Conservation (phyloP, 2,797 vertebrate genomes). For the Typhlichthys subterraneus region DNA sequence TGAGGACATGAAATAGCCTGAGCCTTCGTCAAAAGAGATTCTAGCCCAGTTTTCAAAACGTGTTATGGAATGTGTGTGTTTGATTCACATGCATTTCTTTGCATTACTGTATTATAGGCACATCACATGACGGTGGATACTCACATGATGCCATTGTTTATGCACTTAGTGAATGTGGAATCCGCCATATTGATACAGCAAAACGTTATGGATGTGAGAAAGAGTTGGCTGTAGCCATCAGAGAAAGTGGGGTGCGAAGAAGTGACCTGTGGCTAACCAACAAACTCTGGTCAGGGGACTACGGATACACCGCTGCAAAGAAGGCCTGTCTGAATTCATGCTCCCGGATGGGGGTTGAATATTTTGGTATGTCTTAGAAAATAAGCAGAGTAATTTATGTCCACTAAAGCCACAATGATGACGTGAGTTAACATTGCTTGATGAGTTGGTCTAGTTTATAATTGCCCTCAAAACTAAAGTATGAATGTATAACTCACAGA, state of each 20-base stretch:
- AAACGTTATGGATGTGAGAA: constrained; percentile 79
- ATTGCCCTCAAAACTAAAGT: background rate
- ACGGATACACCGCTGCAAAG: constrained; percentile 72
- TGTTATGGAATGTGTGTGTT: too few species aligned
- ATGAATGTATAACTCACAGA: too few species aligned
- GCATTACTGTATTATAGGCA: constrained; percentile 54
- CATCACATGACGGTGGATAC: constrained; percentile 79
- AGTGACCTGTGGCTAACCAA: constrained; percentile 82
- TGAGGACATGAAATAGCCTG: background rate
- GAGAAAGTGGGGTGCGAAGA: constrained; percentile 66
- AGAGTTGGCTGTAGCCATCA: constrained; percentile 70
- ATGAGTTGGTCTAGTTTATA: background rate
- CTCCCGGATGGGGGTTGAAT: constrained; percentile 72
- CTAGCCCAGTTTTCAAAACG: too few species aligned
- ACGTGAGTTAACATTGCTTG: too few species aligned
- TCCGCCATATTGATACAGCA: constrained; percentile 81
- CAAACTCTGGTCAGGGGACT: constrained; percentile 80
- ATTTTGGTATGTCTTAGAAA: constrained; percentile 67
- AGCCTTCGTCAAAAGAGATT: too few species aligned
- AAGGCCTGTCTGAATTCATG: constrained; percentile 76
- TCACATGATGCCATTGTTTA: constrained; percentile 76
- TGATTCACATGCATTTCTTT: too few species aligned
- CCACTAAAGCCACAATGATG: background rate
- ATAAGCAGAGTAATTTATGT: too few species aligned
- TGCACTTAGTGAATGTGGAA: constrained; percentile 75